These are phyloP conservation scores for Albula glossodonta DNA, from an alignment of 2,113 vertebrate species.

Conservation along the genomic window DNA sequence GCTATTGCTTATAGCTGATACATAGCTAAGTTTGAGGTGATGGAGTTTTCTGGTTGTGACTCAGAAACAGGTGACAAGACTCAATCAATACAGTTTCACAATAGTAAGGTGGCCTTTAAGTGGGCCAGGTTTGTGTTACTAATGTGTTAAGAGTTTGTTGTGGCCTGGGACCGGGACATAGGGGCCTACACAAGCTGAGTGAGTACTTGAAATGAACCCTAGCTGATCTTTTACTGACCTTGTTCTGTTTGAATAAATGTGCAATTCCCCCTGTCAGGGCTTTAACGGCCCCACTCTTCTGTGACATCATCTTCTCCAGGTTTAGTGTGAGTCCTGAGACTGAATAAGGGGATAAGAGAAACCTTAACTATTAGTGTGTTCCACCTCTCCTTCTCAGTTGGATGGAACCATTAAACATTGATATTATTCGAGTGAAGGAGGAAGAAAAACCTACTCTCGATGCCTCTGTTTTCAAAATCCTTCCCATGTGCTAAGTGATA, in stretches of 20 bases:
- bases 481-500: slow-evolving; percentile 96
- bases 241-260: slow-evolving; percentile 98
- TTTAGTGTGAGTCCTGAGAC: slow-evolving; percentile 89
- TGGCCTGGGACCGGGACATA: too few relatives aligned
- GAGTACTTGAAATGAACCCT: too few relatives aligned
- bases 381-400: neutral
- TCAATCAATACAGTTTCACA: too few relatives aligned
- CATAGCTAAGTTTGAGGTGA: too few relatives aligned
- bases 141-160: too few relatives aligned
- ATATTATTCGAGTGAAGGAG: neutral
- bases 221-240: slow-evolving; percentile 68
- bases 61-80: too few relatives aligned
- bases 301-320: slow-evolving; percentile 99
- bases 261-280: slow-evolving; percentile 94
- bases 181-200: too few relatives aligned
- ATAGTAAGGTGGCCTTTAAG: too few relatives aligned
- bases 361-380: neutral
- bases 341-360: slow-evolving; percentile 40
- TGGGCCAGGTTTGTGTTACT: too few relatives aligned
- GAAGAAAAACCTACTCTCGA: slow-evolving; percentile 83
- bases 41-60: too few relatives aligned
- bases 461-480: slow-evolving; percentile 94
- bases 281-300: slow-evolving; percentile 94
- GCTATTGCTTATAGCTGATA: too few relatives aligned
- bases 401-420: neutral